These are phyloP conservation scores for Xestobium rufovillosum DNA, from an alignment of 2,888 invertebrate genomes.

Conservation along the genomic window DNA sequence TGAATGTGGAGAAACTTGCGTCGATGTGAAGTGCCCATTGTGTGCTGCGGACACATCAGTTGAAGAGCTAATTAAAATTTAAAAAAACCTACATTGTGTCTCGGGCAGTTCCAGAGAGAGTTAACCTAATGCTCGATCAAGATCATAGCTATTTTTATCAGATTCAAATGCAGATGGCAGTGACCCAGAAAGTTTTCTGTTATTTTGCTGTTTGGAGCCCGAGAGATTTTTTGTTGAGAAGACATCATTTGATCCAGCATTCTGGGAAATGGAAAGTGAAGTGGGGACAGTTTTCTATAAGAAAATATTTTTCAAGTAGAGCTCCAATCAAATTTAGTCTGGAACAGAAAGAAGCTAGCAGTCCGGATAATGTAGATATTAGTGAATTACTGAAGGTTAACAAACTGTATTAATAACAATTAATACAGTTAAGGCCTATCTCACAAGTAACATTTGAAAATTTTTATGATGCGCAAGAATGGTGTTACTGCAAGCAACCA, in stretches of 20 bases:
- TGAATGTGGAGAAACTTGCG: slow-evolving; percentile 14
- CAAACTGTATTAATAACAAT: too few species aligned
- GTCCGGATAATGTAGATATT: too few species aligned
- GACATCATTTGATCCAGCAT: slow-evolving; percentile 8
- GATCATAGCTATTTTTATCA: slow-evolving; percentile 15
- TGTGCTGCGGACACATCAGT: slow-evolving; percentile 12
- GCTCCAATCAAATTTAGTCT: too few species aligned
- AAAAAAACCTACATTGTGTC: too few species aligned
- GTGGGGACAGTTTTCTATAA: slow-evolving; percentile 4
- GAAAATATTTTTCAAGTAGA: slow-evolving; percentile 8
- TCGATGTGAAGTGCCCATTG: slow-evolving; percentile 18
- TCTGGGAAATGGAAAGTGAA: slow-evolving; percentile 12
- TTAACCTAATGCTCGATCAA: too few species aligned
- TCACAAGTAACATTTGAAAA: too few species aligned
- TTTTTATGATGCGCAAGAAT: too few species aligned
- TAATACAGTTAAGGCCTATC: too few species aligned
- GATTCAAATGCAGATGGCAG: slow-evolving; percentile 14
- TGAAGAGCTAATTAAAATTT: slow-evolving; percentile 9
- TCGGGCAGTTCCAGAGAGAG: too few species aligned
- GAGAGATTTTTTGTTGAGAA: slow-evolving; percentile 9
- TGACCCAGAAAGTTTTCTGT: slow-evolving; percentile 8
- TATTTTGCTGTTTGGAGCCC: slow-evolving; percentile 16
- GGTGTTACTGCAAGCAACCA: too few species aligned
- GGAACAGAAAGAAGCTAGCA: too few species aligned
- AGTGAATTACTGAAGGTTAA: too few species aligned